Evolutionary conservation across 2,888 invertebrate genomes (phyloP), one percentile per base, ranked within the genome.

Genomic region (Chalcis sispes): DNA sequence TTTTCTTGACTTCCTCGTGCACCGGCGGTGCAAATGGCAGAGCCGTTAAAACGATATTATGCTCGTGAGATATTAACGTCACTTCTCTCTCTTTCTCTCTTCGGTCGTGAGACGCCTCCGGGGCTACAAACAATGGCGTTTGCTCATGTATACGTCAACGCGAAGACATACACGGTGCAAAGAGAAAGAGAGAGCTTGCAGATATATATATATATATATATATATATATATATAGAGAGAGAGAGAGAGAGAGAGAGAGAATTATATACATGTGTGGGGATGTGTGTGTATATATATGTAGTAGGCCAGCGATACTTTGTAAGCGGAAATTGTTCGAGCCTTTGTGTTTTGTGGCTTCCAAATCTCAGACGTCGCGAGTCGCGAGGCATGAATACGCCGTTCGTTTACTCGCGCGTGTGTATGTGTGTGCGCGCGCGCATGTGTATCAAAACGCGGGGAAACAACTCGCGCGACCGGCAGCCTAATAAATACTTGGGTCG

Each of bases 301-400:
- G n/a, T n/a, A n/a, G n/a, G 25, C 29, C 59, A 29, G 48, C 62
- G 54, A 59, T 42, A 62, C 83, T 85, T 84, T 84, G 83, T 83
- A 80, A 81, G 79, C 83, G 83, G 83, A 84, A 85, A 85, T 85
- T 83, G 85, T 85, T 85, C 82, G 81, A 86, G 85, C 84, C 83
- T 85, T 86, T 84, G 83, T 84, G 84, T 85, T 85, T 83, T 84
- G 82, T 79, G 85, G 85, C 85, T 85, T 85, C 85, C 82, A 83
- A 85, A 84, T 85, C 84, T 85, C 83, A 83, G 83, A 83, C 82
- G 81, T 84, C 83, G 82, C 78, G 46, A 29, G 48, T 29, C 46
- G 71, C 50, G 20, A n/a, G n/a, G n/a, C n/a, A n/a, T n/a, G n/a
- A n/a, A n/a, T n/a, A n/a, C n/a, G n/a, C n/a, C n/a, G n/a, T n/a